phyloP scores from a whole-genome alignment of 2,888 invertebrate species.

The Drosophila austrosaltans region DNA sequence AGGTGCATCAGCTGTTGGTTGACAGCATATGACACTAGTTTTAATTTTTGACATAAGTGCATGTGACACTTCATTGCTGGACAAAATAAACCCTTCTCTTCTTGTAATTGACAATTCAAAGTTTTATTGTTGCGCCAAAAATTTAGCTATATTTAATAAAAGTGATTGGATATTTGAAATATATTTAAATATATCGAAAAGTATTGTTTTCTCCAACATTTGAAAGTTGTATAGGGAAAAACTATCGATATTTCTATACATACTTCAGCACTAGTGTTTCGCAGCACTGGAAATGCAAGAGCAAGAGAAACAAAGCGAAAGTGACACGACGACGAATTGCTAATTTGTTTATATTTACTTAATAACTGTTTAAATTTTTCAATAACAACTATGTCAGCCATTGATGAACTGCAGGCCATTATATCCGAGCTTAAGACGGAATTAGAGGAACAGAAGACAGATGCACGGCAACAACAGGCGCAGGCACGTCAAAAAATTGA shows the following conservation, averaged over 20 bases:
- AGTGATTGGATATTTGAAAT: background rate
- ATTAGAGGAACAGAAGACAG: slow-evolving; percentile 83
- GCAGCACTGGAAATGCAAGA: background rate
- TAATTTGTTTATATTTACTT: slow-evolving; percentile 23
- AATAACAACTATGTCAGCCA: slow-evolving; percentile 85
- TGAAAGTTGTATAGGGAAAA: background rate
- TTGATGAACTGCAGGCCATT: slow-evolving; percentile 86
- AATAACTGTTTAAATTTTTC: slow-evolving; percentile 1
- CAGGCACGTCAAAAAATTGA: slow-evolving; percentile 88
- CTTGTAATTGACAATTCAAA: no score
- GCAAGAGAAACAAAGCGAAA: slow-evolving; percentile 38
- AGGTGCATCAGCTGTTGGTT: slow-evolving; percentile 33
- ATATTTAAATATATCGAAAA: background rate
- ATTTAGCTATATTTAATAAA: background rate
- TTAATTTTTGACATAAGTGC: background rate
- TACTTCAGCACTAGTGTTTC: background rate
- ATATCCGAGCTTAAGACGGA: slow-evolving; percentile 88
- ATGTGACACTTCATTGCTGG: background rate
- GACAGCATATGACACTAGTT: background rate
- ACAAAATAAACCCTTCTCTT: no score
- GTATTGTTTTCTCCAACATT: background rate
- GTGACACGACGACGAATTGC: slow-evolving; percentile 63
- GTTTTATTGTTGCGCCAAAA: no score
- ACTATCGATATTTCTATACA: background rate
- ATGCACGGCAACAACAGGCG: slow-evolving; percentile 79